These are phyloP conservation scores for Paracyclopina nana DNA, from an alignment of 1,140 invertebrate species.

Conservation along the genomic window DNA sequence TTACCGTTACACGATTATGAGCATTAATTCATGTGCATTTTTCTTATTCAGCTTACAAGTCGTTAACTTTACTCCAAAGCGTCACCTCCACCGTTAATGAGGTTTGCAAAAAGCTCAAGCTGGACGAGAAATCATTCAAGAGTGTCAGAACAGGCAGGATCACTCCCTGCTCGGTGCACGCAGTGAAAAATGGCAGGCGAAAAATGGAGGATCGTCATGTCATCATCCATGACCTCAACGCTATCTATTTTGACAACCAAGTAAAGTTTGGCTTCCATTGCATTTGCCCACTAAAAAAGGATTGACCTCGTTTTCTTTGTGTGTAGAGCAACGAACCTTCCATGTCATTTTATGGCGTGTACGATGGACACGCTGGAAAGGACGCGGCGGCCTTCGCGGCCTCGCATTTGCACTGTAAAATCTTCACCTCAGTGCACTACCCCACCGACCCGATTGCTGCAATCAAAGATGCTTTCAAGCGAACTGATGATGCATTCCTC, in stretches of 20 bases:
- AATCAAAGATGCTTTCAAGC: conserved; percentile 55
- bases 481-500: conserved; percentile 43
- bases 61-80: conserved; percentile 2
- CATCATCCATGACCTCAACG: conserved; percentile 36
- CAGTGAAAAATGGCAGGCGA: conserved; percentile 54
- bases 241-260: conserved; percentile 24
- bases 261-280: conserved; percentile 38
- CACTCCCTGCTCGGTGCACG: conserved; percentile 32
- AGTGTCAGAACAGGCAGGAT: neutral
- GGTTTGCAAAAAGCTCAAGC: conserved; percentile 5
- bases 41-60: conserved; percentile 10
- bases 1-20: too few species aligned
- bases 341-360: conserved; percentile 63
- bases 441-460: conserved; percentile 42
- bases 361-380: conserved; percentile 83
- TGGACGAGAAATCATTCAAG: neutral
- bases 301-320: too few species aligned
- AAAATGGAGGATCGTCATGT: conserved; percentile 72
- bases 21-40: too few species aligned
- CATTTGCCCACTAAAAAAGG: conserved; percentile 40
- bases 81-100: conserved; percentile 7
- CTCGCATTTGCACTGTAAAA: conserved; percentile 64
- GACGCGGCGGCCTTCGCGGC: conserved; percentile 69
- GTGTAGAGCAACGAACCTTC: conserved; percentile 10
- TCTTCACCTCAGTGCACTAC: conserved; percentile 50